Evolutionary conservation across 2,113 vertebrate species (phyloP).

Genomic region (Bambusicola thoracicus): DNA sequence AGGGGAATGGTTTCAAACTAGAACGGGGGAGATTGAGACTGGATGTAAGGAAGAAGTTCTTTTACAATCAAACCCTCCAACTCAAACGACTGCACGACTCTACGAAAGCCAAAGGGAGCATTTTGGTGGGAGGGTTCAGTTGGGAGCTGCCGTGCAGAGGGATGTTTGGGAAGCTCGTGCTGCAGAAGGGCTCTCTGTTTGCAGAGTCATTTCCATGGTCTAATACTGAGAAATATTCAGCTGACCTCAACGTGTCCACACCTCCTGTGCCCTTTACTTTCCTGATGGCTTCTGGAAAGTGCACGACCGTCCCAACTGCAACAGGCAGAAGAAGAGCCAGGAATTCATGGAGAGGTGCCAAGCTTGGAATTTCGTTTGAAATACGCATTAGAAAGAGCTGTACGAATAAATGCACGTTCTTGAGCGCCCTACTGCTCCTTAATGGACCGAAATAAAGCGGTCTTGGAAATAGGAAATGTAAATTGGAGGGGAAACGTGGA

Average conservation of each 20-base stretch:
- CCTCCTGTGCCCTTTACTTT: not conserved
- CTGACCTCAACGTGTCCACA: not conserved
- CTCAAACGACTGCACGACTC: too few species aligned
- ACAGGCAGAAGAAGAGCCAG: not conserved
- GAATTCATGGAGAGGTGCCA: not conserved
- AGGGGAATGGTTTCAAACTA: too few species aligned
- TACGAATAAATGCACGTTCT: not conserved
- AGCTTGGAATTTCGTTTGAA: not conserved
- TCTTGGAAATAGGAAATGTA: not conserved
- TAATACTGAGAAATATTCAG: not conserved
- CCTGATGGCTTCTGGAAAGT: not conserved
- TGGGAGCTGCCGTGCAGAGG: rapidly evolving
- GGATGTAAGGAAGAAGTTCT: too few species aligned
- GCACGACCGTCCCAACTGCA: not conserved
- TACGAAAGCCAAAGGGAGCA: not conserved
- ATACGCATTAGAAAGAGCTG: not conserved
- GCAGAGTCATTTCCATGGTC: not conserved
- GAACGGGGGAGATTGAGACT: too few species aligned
- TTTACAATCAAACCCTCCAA: too few species aligned
- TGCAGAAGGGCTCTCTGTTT: not conserved
- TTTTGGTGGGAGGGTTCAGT: not conserved
- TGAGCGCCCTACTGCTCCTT: not conserved
- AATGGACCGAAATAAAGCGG: not conserved
- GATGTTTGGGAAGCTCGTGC: not conserved
- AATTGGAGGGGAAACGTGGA: not conserved